A percentile compares a stretch with the other conserved stretches of the same genome.
These are phyloP conservation scores for Manduca sexta DNA, from an alignment of 1,140 invertebrate genomes.

Conservation along the genomic window DNA sequence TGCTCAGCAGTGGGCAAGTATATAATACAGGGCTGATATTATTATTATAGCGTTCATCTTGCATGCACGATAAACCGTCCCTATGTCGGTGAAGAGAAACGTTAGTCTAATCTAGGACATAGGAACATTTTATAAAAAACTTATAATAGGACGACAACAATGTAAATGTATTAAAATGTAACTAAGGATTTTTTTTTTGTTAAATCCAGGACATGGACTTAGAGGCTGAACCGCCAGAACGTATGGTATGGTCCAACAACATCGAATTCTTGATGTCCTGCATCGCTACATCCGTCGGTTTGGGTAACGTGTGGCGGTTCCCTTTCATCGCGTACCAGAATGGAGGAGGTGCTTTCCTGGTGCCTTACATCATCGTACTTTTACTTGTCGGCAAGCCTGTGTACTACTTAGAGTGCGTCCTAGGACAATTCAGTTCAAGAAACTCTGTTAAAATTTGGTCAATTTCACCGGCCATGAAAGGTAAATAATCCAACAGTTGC, in stretches of 20 bases:
- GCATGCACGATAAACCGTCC: too few relatives aligned
- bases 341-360: conserved; percentile 87
- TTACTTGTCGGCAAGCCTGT: conserved; percentile 89
- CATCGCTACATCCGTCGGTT: conserved; percentile 89
- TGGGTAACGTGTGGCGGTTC: conserved; percentile 92
- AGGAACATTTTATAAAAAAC: too few relatives aligned
- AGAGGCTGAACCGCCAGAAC: too few relatives aligned
- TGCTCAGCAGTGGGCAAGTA: too few relatives aligned
- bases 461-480: conserved; percentile 76
- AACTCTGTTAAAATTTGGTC: conserved; percentile 80
- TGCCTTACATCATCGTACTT: conserved; percentile 88
- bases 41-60: too few relatives aligned
- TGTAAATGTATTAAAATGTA: too few relatives aligned
- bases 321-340: conserved; percentile 89
- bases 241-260: neutral
- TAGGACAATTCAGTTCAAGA: conserved; percentile 84
- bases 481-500: conserved; percentile 43
- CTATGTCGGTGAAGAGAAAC: too few relatives aligned
- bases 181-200: too few relatives aligned
- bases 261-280: conserved; percentile 90
- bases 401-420: conserved; percentile 89
- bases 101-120: too few relatives aligned
- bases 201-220: too few relatives aligned
- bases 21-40: too few relatives aligned
- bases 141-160: too few relatives aligned